Percentiles rank a stretch among this genome's conserved stretches.
Conservation (phyloP, 2,888 invertebrate species). For the Drosophila eohydei region DNA sequence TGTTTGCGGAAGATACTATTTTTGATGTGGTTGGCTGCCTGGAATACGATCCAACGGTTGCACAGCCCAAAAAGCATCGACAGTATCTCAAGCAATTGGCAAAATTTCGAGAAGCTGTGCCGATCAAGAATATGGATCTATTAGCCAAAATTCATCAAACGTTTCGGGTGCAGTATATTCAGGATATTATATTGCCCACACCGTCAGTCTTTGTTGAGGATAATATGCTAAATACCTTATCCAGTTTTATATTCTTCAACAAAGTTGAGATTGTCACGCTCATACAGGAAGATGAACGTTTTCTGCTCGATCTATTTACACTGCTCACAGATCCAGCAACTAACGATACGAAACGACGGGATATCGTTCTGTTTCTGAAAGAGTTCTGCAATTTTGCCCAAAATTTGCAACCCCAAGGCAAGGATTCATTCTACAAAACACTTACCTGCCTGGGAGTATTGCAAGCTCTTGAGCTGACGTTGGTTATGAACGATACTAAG, state of each 20-base stretch:
- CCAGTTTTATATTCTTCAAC: slow-evolving; percentile 99
- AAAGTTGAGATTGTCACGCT: slow-evolving; percentile 99
- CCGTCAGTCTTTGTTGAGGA: slow-evolving; percentile 99
- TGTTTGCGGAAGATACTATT: slow-evolving; percentile 98
- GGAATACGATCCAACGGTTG: slow-evolving; percentile 97
- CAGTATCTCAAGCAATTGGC: slow-evolving; percentile 97
- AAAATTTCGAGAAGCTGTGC: slow-evolving; percentile 96
- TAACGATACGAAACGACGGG: slow-evolving; percentile 93
- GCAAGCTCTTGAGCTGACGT: slow-evolving; percentile 95
- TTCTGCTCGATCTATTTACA: slow-evolving; percentile 97
- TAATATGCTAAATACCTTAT: slow-evolving; percentile 98
- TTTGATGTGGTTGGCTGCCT: slow-evolving; percentile 99
- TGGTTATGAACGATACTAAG: slow-evolving; percentile 95
- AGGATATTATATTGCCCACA: slow-evolving; percentile 99
- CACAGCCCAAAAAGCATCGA: slow-evolving; percentile 95
- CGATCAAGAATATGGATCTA: slow-evolving; percentile 97
- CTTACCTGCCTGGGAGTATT: slow-evolving; percentile 94
- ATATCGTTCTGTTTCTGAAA: slow-evolving; percentile 98
- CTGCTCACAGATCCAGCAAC: slow-evolving; percentile 96
- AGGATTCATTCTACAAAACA: slow-evolving; percentile 98
- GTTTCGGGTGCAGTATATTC: slow-evolving; percentile 99
- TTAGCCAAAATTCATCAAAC: slow-evolving; percentile 99
- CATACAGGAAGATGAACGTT: slow-evolving; percentile 98
- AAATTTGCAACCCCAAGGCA: slow-evolving; percentile 97
- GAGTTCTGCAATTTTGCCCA: slow-evolving; percentile 99